A percentile compares a stretch with the other conserved stretches of the same genome.
Conservation (phyloP, 2,888 invertebrate species). For the Monoplex corrugatus region DNA sequence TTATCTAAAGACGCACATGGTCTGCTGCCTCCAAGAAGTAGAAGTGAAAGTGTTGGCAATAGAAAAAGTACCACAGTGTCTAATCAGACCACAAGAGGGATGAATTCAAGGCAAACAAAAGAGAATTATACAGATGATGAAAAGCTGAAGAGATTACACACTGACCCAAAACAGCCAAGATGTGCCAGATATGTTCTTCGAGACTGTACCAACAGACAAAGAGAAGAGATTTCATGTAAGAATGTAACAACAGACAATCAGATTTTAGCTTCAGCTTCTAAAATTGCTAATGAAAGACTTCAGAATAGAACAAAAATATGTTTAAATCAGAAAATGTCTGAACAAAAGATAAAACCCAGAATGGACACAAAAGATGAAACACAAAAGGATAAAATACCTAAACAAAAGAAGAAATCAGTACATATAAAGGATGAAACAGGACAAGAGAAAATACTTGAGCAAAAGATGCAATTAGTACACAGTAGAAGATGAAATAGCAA, state of each 20-base stretch:
- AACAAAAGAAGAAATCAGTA: background rate
- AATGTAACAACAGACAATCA: background rate
- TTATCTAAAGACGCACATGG: background rate
- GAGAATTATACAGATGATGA: background rate
- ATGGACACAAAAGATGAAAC: background rate
- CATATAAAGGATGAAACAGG: too few relatives aligned
- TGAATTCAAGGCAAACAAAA: too few relatives aligned
- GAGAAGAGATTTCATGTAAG: background rate
- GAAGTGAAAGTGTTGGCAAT: background rate
- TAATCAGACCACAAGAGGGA: background rate
- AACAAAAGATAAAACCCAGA: background rate
- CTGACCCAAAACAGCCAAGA: background rate
- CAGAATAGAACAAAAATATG: background rate
- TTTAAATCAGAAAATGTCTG: background rate
- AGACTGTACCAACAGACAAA: background rate
- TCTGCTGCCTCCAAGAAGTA: background rate
- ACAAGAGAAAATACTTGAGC: too few relatives aligned
- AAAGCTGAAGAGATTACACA: background rate
- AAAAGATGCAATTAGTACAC: too few relatives aligned
- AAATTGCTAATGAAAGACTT: background rate
- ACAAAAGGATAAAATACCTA: too few relatives aligned
- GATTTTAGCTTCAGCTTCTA: background rate
- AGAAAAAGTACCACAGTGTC: background rate
- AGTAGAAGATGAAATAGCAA: too few relatives aligned
- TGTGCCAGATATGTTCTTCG: constrained; percentile 5